phyloP scores from a whole-genome alignment of 2,797 vertebrate species.

The Labeo calbasu region DNA sequence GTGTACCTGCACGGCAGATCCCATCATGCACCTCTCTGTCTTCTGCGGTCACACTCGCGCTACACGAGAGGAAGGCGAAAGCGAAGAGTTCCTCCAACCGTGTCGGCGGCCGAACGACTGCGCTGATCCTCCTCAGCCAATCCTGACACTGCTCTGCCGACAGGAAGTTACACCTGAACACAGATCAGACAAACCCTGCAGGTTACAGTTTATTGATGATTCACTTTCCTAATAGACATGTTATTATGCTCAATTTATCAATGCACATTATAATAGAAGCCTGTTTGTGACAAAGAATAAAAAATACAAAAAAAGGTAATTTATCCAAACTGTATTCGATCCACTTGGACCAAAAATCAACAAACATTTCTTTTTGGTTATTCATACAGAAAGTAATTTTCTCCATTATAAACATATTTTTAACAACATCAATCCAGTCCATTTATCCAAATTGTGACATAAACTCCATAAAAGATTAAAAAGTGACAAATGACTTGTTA shows the following conservation, averaged over 20 bases:
- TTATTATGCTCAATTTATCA: neutral
- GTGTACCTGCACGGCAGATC: conserved; percentile 89
- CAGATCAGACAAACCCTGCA: neutral
- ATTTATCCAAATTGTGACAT: neutral
- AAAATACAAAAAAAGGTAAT: neutral
- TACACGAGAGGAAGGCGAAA: conserved; percentile 95
- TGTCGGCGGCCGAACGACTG: conserved; percentile 84
- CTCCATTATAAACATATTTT: too few species aligned
- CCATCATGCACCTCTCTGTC: conserved; percentile 94
- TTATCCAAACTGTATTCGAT: too few species aligned
- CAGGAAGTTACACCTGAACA: conserved; percentile 90
- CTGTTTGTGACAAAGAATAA: neutral
- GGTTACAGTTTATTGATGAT: neutral
- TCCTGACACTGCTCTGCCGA: conserved; percentile 96
- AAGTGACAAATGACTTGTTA: too few species aligned
- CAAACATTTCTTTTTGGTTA: too few species aligned
- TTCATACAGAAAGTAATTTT: too few species aligned
- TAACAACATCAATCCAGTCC: too few species aligned
- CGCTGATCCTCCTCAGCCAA: conserved; percentile 90
- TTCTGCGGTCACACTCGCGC: conserved; percentile 90
- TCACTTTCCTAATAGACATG: neutral
- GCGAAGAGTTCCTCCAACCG: conserved; percentile 95
- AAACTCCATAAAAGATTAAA: too few species aligned
- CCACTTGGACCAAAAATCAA: too few species aligned
- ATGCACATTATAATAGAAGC: neutral